These are phyloP conservation scores for Puffinus mauretanicus DNA, from an alignment of 2,113 vertebrate genomes.

Conservation along the genomic window DNA sequence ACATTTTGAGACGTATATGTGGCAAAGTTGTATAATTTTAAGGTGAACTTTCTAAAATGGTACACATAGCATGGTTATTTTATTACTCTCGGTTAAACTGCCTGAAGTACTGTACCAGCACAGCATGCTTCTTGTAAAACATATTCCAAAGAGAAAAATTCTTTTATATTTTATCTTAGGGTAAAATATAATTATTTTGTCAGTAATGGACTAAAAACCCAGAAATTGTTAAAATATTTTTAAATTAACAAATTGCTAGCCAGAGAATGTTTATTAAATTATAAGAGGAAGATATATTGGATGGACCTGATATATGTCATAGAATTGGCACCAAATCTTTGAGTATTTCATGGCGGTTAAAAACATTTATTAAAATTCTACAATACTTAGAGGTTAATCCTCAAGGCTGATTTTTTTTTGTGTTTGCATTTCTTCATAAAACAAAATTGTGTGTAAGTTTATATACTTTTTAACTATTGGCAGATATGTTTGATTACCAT, in stretches of 20 bases:
- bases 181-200: background rate
- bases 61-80: background rate
- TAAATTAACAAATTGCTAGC: background rate
- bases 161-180: background rate
- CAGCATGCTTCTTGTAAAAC: background rate
- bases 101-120: background rate
- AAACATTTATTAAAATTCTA: background rate
- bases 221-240: background rate
- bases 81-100: constrained; percentile 1
- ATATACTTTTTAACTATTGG: background rate
- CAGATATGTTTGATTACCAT: background rate
- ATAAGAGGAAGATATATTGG: background rate
- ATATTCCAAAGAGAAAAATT: background rate
- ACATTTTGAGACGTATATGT: background rate
- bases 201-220: background rate
- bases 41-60: constrained; percentile 14
- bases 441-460: background rate
- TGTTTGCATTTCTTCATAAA: background rate
- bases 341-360: background rate
- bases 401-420: background rate
- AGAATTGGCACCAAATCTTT: background rate
- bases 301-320: background rate
- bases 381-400: background rate
- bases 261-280: background rate
- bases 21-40: constrained; percentile 24